Evolutionary conservation across 2,888 invertebrate genomes (phyloP).

Genomic region (Hypomecis atomaria): DNA sequence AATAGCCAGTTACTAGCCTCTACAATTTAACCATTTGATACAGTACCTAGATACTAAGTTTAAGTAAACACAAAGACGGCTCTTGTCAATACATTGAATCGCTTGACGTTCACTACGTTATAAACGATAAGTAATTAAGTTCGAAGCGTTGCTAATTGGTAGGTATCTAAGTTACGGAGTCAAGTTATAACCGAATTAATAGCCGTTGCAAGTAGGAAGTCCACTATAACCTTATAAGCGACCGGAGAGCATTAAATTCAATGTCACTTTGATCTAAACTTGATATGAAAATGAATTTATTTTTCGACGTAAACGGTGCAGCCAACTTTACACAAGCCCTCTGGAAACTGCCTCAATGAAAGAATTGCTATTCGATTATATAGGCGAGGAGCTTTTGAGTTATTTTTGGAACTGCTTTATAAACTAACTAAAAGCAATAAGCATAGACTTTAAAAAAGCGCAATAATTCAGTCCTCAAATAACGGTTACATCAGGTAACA

Average conservation of each 20-base stretch:
- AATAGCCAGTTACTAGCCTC: neutral
- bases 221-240: slow-evolving; percentile 17
- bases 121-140: slow-evolving; percentile 18
- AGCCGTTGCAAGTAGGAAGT: slow-evolving; percentile 40
- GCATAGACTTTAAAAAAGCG: too few species aligned
- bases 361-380: too few species aligned
- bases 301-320: too few species aligned
- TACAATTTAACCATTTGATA: neutral
- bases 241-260: slow-evolving; percentile 25
- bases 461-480: too few species aligned
- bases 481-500: too few species aligned
- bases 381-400: too few species aligned
- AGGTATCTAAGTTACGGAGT: slow-evolving; percentile 14
- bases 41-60: too few species aligned
- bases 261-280: slow-evolving; percentile 22
- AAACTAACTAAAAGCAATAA: too few species aligned
- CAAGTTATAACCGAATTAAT: slow-evolving; percentile 27
- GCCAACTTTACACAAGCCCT: too few species aligned
- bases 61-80: slow-evolving; percentile 7
- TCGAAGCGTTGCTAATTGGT: slow-evolving; percentile 22
- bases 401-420: too few species aligned
- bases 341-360: too few species aligned
- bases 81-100: slow-evolving; percentile 19
- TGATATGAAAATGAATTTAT: neutral
- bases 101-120: slow-evolving; percentile 12